Percentiles rank a stretch among this genome's conserved stretches.
phyloP scores from a whole-genome alignment of 2,888 invertebrate genomes.

The Cecidostiba fungosa region DNA sequence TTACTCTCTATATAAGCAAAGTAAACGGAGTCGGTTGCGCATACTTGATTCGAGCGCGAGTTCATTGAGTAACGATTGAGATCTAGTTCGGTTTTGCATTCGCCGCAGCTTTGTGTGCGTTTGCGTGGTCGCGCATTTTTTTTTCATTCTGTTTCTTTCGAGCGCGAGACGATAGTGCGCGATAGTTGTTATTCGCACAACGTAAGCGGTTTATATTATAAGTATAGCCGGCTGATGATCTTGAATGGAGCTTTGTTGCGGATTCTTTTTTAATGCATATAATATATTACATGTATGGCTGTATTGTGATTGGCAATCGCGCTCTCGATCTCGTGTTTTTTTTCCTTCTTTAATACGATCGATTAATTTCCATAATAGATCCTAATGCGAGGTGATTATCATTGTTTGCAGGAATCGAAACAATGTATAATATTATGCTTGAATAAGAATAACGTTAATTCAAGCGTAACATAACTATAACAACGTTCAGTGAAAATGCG shows the following conservation, averaged over 20 bases:
- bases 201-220: neutral
- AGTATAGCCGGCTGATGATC: neutral
- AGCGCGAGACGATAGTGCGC: neutral
- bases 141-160: neutral
- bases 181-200: neutral
- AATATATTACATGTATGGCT: too few species aligned
- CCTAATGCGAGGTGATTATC: neutral
- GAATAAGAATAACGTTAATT: neutral
- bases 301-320: neutral
- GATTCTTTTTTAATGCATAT: neutral
- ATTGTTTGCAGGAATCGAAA: neutral
- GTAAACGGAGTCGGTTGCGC: slow-evolving; percentile 2
- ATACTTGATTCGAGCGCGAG: slow-evolving; percentile 11
- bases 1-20: neutral
- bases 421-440: neutral
- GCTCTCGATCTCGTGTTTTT: neutral
- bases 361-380: neutral
- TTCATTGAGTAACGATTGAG: slow-evolving; percentile 28
- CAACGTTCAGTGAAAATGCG: neutral
- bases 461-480: neutral
- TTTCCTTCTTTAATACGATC: neutral
- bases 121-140: neutral
- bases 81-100: slow-evolving; percentile 8
- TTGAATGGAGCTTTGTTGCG: neutral
- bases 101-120: neutral